Conservation (phyloP, 2,113 vertebrate species). For the Amphiprion percula region DNA sequence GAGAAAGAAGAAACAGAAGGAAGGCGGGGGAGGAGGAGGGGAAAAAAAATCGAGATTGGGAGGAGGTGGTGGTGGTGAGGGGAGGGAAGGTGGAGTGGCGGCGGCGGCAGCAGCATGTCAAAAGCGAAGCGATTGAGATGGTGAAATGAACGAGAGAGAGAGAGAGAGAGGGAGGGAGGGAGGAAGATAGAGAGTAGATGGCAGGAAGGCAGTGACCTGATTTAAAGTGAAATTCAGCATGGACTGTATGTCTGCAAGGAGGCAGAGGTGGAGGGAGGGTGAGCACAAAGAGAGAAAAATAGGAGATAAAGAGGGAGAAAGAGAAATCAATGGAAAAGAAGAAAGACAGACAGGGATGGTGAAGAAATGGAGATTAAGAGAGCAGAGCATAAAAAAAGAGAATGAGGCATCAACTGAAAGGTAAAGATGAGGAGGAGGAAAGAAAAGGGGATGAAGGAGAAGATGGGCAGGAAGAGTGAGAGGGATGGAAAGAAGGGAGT, state of each 20-base stretch:
- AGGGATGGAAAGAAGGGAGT: slow-evolving; percentile 21
- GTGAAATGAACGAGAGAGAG: slow-evolving; percentile 53
- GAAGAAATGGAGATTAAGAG: slow-evolving; percentile 64
- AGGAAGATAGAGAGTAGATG: slow-evolving; percentile 50
- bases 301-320: slow-evolving; percentile 21
- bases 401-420: slow-evolving; percentile 31
- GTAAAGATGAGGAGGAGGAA: not conserved
- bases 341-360: slow-evolving; percentile 22
- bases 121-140: slow-evolving; percentile 75
- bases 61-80: not conserved
- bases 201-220: slow-evolving; percentile 84
- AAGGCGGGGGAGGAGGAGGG: slow-evolving; percentile 63
- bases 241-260: slow-evolving; percentile 81
- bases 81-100: slow-evolving; percentile 1
- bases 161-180: slow-evolving; percentile 11
- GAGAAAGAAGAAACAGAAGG: slow-evolving; percentile 68
- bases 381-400: slow-evolving; percentile 55
- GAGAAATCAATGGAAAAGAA: slow-evolving; percentile 44
- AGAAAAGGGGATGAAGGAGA: slow-evolving; percentile 31
- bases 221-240: slow-evolving; percentile 88
- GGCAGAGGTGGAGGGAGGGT: slow-evolving; percentile 52
- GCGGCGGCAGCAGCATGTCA: slow-evolving; percentile 55
- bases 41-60: slow-evolving; percentile 56
- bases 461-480: slow-evolving; percentile 28
- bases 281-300: slow-evolving; percentile 1